Base-by-base conservation (phyloP, 1,140 invertebrate species). In the Luehdorfia chinensis region DNA sequence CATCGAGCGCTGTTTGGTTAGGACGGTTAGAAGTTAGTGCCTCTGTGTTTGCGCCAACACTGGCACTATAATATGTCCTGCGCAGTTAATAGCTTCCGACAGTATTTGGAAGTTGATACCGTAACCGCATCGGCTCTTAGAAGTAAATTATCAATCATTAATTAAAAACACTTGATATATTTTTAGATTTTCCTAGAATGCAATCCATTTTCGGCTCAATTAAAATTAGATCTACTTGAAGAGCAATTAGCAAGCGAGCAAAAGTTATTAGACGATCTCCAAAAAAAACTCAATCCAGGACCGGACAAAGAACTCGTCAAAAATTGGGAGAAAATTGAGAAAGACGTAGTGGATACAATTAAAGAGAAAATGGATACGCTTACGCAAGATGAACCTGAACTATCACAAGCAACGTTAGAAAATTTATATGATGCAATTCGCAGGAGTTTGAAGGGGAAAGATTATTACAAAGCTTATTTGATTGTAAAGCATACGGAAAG, bases 191-290 rank as follows among this genome's bases (percentile, higher is more conserved):
- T 95, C 56, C 80, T 96, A 2, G 91, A 95, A 75, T 90, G 89
- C 28, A 96, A 97, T 87, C 94, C 94, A 19, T 96, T 93, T 55
- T 81, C 85, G 9, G 88, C 88, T 0, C 75, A 90, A 79, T 69
- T 94, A 2, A 90, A 92, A 32, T 63, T 90, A 14, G 77, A 89
- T 36, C 74, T 90, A 58, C 69, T 93, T 1, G 84, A 88, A 37
- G 79, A 89, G 47, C 89, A 90, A 52, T 81, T 90, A 28, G 75
- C 85, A 44, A 83, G 78, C 28, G 91, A 92, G 54, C 86, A 84
- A 27, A 78, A 87, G 51, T 90, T 90, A 37, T 78, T 93, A 44
- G 88, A 91, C 52, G 76, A 89, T 43, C 59, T 93, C 4, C 86
- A 90, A 43, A 87, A 88, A 32, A 81, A 88, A 49, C 48, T 90